These are phyloP conservation scores for Pseudorasbora parva DNA, from an alignment of 2,113 vertebrate species.

Conservation along the genomic window DNA sequence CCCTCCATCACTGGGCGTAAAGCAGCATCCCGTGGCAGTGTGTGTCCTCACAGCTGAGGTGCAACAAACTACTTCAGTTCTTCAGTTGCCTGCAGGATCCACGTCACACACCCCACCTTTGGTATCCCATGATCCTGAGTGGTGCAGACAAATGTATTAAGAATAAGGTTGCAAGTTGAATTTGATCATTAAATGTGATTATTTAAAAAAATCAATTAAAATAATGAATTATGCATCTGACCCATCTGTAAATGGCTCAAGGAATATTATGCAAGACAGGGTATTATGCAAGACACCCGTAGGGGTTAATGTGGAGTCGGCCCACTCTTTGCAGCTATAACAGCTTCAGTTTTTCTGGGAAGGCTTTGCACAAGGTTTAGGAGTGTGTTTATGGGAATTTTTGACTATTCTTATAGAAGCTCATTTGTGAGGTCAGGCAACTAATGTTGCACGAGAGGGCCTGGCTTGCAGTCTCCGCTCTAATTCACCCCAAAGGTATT, in stretches of 20 bases:
- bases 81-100: constrained; percentile 74
- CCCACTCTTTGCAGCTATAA: too few species aligned
- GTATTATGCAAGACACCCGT: too few species aligned
- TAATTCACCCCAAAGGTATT: too few species aligned
- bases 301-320: too few species aligned
- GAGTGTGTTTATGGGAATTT: too few species aligned
- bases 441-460: too few species aligned
- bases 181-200: background rate
- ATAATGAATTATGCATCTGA: background rate
- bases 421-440: too few species aligned
- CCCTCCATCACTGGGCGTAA: background rate
- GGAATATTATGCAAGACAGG: background rate
- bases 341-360: too few species aligned
- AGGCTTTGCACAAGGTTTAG: too few species aligned
- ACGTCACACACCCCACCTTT: constrained; percentile 70
- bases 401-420: too few species aligned
- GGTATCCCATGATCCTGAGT: constrained; percentile 75
- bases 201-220: background rate
- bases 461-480: too few species aligned
- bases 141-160: background rate
- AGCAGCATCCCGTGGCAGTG: constrained; percentile 26
- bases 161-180: background rate
- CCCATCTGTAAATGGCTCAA: background rate
- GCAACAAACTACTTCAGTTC: constrained; percentile 44
- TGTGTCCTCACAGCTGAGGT: background rate